These are phyloP conservation scores for Zygaena filipendulae DNA, from an alignment of 2,888 invertebrate genomes.

Conservation along the genomic window DNA sequence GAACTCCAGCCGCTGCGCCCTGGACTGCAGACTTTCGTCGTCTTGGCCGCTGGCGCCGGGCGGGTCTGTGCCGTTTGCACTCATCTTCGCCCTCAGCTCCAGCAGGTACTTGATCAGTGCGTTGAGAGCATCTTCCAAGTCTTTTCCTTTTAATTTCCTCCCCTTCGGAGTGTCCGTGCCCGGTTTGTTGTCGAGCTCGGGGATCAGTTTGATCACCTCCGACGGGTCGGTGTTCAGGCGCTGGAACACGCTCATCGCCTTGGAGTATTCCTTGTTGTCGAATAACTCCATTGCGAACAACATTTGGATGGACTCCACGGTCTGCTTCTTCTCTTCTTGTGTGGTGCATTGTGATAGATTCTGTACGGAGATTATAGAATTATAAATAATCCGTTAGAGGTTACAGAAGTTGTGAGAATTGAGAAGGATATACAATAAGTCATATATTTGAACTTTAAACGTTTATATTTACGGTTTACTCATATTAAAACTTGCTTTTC, in stretches of 20 bases:
- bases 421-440: too few species aligned
- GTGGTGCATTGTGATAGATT: slow-evolving; percentile 83
- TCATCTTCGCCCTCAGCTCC: slow-evolving; percentile 73
- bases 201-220: slow-evolving; percentile 94
- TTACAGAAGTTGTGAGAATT: too few species aligned
- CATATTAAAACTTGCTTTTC: too few species aligned
- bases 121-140: slow-evolving; percentile 86
- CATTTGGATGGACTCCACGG: slow-evolving; percentile 89
- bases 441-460: not conserved
- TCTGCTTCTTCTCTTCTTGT: slow-evolving; percentile 79
- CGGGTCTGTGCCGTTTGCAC: slow-evolving; percentile 36
- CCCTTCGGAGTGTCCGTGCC: slow-evolving; percentile 22
- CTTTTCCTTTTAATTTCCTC: slow-evolving; percentile 78
- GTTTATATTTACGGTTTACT: too few species aligned
- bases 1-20: slow-evolving; percentile 75
- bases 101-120: slow-evolving; percentile 93
- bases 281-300: slow-evolving; percentile 93
- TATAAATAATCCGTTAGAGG: too few species aligned
- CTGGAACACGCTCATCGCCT: slow-evolving; percentile 92
- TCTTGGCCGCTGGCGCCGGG: slow-evolving; percentile 23
- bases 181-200: slow-evolving; percentile 78
- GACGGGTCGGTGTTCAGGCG: slow-evolving; percentile 93
- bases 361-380: slow-evolving; percentile 52
- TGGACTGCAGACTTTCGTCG: slow-evolving; percentile 5
- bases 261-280: slow-evolving; percentile 85